These are phyloP conservation scores for Lophura swinhoii DNA, from an alignment of 2,797 vertebrate species.

Conservation along the genomic window DNA sequence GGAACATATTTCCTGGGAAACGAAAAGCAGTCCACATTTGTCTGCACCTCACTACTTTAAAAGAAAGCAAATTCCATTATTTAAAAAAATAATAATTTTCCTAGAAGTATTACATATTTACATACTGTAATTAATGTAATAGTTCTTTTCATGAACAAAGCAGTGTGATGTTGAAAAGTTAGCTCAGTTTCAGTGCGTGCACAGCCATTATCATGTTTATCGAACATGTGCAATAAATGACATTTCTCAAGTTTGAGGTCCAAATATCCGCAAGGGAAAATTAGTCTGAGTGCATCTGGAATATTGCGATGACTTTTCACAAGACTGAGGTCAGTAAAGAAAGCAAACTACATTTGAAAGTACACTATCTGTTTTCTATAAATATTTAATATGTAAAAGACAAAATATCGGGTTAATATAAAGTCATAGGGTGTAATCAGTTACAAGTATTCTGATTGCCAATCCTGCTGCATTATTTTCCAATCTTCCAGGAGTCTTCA, in stretches of 20 bases:
- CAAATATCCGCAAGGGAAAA: background rate
- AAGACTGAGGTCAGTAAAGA: background rate
- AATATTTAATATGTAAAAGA: background rate
- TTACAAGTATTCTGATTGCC: background rate
- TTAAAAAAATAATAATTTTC: background rate
- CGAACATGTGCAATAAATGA: background rate
- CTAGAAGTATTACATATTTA: background rate
- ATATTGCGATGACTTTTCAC: background rate
- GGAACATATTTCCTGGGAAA: conserved; percentile 36
- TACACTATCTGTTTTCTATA: background rate
- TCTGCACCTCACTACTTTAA: background rate
- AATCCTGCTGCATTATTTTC: background rate
- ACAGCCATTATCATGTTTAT: background rate
- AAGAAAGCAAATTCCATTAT: background rate
- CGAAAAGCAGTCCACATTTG: conserved; percentile 7
- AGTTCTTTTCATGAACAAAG: background rate
- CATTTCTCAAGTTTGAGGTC: background rate
- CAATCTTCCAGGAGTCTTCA: background rate
- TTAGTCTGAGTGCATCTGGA: background rate
- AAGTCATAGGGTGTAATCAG: background rate
- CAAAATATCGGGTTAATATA: background rate
- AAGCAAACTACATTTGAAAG: background rate
- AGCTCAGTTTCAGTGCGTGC: background rate
- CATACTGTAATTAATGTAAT: background rate
- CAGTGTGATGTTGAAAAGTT: background rate